These are phyloP conservation scores for Glaucopsyche alexis DNA, from an alignment of 2,888 invertebrate genomes.

Conservation along the genomic window DNA sequence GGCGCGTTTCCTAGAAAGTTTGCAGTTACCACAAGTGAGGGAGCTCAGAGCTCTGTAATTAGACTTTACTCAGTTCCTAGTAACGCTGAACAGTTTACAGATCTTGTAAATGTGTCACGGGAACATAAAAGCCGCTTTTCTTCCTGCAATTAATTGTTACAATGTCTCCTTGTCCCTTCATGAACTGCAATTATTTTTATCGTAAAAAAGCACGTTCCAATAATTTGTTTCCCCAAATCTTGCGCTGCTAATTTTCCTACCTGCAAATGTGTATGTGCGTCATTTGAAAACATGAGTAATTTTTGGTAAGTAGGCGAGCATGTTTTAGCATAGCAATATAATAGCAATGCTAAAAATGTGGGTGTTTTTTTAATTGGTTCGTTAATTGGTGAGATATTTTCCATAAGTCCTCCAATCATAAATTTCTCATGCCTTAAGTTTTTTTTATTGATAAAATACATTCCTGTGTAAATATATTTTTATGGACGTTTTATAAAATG, in stretches of 20 bases:
- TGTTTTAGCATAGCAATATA: too few relatives aligned
- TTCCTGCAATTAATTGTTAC: neutral
- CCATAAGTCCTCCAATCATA: too few relatives aligned
- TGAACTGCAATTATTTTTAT: neutral
- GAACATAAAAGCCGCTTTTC: slow-evolving; percentile 15
- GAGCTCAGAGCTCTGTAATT: slow-evolving; percentile 26
- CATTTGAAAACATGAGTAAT: too few relatives aligned
- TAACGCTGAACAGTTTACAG: slow-evolving; percentile 12
- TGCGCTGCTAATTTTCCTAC: too few relatives aligned
- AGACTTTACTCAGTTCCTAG: slow-evolving; percentile 25
- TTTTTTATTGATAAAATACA: neutral
- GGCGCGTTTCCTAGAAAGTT: slow-evolving; percentile 2
- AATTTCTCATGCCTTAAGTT: neutral
- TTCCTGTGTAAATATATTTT: neutral
- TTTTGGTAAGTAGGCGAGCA: too few relatives aligned
- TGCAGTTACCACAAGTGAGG: slow-evolving; percentile 15
- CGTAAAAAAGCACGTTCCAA: neutral
- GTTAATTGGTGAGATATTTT: too few relatives aligned
- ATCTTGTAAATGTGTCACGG: slow-evolving; percentile 19
- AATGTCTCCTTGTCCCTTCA: neutral
- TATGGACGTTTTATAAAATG: slow-evolving; percentile 9
- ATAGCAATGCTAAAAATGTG: too few relatives aligned
- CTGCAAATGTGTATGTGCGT: too few relatives aligned
- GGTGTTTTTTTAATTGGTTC: too few relatives aligned
- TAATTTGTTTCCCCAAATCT: too few relatives aligned